Evolutionary conservation across 2,888 invertebrate species (phyloP).

Genomic region (Gerris lacustris): DNA sequence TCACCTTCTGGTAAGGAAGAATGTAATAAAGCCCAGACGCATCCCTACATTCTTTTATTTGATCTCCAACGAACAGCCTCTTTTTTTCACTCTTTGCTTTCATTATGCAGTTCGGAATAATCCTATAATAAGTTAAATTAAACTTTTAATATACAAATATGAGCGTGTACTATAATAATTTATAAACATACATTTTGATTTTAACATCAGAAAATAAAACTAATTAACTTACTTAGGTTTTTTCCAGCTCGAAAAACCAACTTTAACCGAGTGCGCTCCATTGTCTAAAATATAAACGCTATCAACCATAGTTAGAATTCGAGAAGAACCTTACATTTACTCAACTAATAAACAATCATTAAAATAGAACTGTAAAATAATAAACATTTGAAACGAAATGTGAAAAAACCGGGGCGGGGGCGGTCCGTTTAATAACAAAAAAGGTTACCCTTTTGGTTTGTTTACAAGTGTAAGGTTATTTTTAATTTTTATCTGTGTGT

Average conservation of each 20-base stretch:
- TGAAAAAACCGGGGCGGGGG: too few species aligned
- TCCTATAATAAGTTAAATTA: conserved; percentile 37
- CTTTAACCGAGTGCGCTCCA: conserved; percentile 77
- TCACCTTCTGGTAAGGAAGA: conserved; percentile 74
- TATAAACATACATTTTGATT: not conserved
- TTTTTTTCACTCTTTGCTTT: conserved; percentile 95
- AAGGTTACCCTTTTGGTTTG: too few species aligned
- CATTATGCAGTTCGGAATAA: conserved; percentile 90
- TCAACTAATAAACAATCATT: not conserved
- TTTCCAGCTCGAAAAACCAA: conserved; percentile 57
- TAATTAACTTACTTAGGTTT: conserved; percentile 48
- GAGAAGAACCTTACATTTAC: not conserved
- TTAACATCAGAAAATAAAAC: not conserved
- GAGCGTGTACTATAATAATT: not conserved
- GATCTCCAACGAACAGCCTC: conserved; percentile 82
- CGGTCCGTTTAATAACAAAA: too few species aligned
- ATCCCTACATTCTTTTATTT: conserved; percentile 93
- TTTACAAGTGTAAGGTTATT: too few species aligned
- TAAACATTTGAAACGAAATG: too few species aligned
- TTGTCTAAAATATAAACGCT: conserved; percentile 65
- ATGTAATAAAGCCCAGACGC: conserved; percentile 89
- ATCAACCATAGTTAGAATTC: conserved; percentile 32
- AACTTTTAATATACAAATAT: not conserved
- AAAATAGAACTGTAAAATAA: not conserved
- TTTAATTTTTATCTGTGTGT: too few species aligned